These are phyloP conservation scores for Gymnosoma rotundatum DNA, from an alignment of 2,888 invertebrate species.

Conservation along the genomic window DNA sequence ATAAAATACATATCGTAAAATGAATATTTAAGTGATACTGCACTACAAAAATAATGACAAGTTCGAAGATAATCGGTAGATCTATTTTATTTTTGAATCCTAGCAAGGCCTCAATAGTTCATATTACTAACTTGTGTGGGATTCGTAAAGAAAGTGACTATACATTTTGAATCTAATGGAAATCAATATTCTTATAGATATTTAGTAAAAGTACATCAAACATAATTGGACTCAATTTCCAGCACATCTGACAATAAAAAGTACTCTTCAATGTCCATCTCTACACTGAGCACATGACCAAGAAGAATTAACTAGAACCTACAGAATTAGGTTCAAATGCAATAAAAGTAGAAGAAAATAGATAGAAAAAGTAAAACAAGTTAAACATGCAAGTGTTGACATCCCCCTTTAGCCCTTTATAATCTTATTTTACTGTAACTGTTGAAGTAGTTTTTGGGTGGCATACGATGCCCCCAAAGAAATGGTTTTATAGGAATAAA, in stretches of 20 bases:
- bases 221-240: too few species aligned
- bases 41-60: too few species aligned
- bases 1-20: too few species aligned
- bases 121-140: too few species aligned
- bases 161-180: too few species aligned
- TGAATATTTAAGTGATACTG: too few species aligned
- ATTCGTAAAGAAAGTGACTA: too few species aligned
- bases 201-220: too few species aligned
- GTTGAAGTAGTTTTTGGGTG: slow-evolving; percentile 13
- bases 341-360: slow-evolving; percentile 67
- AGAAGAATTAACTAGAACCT: slow-evolving; percentile 78
- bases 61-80: too few species aligned
- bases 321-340: slow-evolving; percentile 79
- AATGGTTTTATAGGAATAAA: slow-evolving; percentile 45
- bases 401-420: slow-evolving; percentile 25
- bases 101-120: too few species aligned
- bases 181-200: too few species aligned
- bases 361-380: slow-evolving; percentile 39
- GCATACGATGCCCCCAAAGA: slow-evolving; percentile 30
- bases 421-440: slow-evolving; percentile 9
- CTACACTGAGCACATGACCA: slow-evolving; percentile 71
- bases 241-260: not conserved
- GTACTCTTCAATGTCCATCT: slow-evolving; percentile 41
- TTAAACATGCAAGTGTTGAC: slow-evolving; percentile 54
- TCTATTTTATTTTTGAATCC: too few species aligned